phyloP scores from a whole-genome alignment of 2,888 invertebrate genomes.

The Latrodectus hesperus region DNA sequence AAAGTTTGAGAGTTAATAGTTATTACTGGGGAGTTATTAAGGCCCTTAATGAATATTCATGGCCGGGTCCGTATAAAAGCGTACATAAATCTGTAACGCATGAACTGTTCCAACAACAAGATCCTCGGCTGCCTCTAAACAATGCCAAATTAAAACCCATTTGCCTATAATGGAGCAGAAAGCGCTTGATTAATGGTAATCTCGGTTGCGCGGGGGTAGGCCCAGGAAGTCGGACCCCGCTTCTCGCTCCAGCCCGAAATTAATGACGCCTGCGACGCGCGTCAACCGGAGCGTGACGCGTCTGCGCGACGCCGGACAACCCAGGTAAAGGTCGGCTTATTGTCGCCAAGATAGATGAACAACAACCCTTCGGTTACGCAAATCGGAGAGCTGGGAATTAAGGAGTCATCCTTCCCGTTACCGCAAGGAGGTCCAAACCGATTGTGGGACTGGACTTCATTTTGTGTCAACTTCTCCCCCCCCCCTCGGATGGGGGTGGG shows the following conservation, averaged over 20 bases:
- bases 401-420: conserved; percentile 7
- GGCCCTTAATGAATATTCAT: conserved; percentile 70
- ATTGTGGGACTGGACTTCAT: conserved; percentile 40
- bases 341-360: conserved; percentile 64
- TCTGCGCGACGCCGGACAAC: conserved; percentile 57
- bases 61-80: conserved; percentile 68
- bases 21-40: conserved; percentile 70
- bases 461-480: background rate
- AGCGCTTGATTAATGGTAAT: conserved; percentile 69
- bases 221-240: conserved; percentile 8
- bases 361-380: conserved; percentile 53
- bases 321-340: conserved; percentile 58
- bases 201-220: conserved; percentile 47
- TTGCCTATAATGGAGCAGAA: conserved; percentile 69
- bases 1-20: conserved; percentile 70
- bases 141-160: conserved; percentile 70
- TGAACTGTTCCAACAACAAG: conserved; percentile 69
- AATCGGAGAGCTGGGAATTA: conserved; percentile 44
- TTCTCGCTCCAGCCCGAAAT: conserved; percentile 32
- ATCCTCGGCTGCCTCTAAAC: conserved; percentile 60
- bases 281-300: conserved; percentile 57
- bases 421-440: conserved; percentile 30
- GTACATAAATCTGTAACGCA: conserved; percentile 69
- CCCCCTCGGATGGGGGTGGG: background rate
- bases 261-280: conserved; percentile 66